phyloP scores from a whole-genome alignment of 1,140 invertebrate genomes.

The Drosophila kepulauana region DNA sequence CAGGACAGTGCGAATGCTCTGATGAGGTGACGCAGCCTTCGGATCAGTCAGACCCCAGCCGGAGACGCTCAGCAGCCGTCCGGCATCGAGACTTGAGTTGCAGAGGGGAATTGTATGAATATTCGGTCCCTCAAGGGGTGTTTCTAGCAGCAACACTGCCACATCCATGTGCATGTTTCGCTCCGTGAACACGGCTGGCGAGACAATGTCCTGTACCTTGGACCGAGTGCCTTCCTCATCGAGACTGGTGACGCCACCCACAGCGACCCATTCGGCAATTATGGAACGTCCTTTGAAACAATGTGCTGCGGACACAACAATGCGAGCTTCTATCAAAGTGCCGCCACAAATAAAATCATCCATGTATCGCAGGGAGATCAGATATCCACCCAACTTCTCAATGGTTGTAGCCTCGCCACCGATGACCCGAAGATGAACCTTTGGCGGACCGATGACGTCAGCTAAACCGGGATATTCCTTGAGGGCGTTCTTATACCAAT shows the following conservation, averaged over 20 bases:
- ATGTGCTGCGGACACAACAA: slow-evolving; percentile 68
- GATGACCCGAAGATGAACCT: slow-evolving; percentile 42
- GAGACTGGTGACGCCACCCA: slow-evolving; percentile 51
- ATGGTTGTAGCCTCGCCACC: slow-evolving; percentile 59
- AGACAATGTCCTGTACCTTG: slow-evolving; percentile 19
- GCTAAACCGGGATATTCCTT: slow-evolving; percentile 1
- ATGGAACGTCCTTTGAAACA: slow-evolving; percentile 43
- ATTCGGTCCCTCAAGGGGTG: slow-evolving; percentile 6
- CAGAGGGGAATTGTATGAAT: slow-evolving; percentile 41
- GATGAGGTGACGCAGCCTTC: background rate
- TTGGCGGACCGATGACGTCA: slow-evolving; percentile 5
- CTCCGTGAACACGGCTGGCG: slow-evolving; percentile 24
- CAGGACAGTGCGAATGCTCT: slow-evolving; percentile 31
- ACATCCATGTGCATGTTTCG: slow-evolving; percentile 65
- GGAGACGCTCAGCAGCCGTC: slow-evolving; percentile 30
- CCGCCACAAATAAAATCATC: slow-evolving; percentile 62
- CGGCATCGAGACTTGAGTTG: background rate
- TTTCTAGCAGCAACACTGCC: slow-evolving; percentile 32
- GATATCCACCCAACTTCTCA: slow-evolving; percentile 54
- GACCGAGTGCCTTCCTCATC: slow-evolving; percentile 1
- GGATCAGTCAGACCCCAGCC: slow-evolving; percentile 61
- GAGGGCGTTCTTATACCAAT: background rate
- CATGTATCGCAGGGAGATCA: slow-evolving; percentile 48
- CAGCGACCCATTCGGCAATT: background rate
- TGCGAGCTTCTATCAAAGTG: slow-evolving; percentile 28